Evolutionary conservation across 1,140 invertebrate species (phyloP).

Genomic region (Hestina assimilis): DNA sequence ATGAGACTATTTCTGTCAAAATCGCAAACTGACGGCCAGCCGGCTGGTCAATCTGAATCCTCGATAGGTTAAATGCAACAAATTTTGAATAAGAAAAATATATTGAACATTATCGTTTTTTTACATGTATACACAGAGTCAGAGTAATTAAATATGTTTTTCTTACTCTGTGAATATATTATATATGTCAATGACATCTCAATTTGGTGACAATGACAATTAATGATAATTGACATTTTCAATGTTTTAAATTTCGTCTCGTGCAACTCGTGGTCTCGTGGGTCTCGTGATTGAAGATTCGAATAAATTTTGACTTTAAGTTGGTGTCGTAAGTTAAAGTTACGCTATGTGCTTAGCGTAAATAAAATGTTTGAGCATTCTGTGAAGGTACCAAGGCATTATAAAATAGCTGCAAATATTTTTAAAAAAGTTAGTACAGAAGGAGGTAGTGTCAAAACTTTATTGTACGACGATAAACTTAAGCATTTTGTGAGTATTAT

Average conservation of each 20-base stretch:
- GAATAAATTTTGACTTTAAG: neutral
- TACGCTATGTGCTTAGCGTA: neutral
- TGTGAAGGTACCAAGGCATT: conserved; percentile 87
- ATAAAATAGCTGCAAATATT: conserved; percentile 84
- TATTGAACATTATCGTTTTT: no score
- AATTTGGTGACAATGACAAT: neutral
- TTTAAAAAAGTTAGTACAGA: conserved; percentile 83
- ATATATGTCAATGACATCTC: no score
- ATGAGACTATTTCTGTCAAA: no score
- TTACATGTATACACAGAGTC: no score
- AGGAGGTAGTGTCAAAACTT: conserved; percentile 84
- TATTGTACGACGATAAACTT: conserved; percentile 85
- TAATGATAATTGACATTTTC: conserved; percentile 38
- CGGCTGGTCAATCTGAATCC: no score
- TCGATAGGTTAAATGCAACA: no score
- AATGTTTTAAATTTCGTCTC: no score
- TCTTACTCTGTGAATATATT: no score
- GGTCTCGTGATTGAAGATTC: conserved; percentile 45
- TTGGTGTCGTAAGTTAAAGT: neutral
- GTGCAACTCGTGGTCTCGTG: no score
- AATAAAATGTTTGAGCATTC: conserved; percentile 83
- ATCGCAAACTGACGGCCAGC: no score
- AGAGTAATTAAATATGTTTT: no score
- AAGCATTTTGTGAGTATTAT: conserved; percentile 70
- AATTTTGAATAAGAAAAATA: no score